These are phyloP conservation scores for Promerops cafer DNA, from an alignment of 2,113 vertebrate genomes.

Conservation along the genomic window DNA sequence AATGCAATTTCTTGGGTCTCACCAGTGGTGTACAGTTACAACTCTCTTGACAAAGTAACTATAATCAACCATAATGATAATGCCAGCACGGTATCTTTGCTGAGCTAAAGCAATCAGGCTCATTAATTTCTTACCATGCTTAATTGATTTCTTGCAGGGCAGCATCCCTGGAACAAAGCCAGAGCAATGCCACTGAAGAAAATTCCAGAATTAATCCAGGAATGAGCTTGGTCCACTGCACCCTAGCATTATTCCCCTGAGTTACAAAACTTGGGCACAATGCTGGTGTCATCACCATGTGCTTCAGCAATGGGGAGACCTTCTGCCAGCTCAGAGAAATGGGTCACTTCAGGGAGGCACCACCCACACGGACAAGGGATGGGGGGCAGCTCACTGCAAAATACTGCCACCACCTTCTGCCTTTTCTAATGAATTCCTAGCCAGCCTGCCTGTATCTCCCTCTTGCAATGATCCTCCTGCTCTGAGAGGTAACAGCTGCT, in stretches of 20 bases:
- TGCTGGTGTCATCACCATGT: fast-evolving
- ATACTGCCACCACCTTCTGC: neutral
- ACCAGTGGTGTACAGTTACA: neutral
- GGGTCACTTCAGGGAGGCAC: neutral
- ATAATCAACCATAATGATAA: neutral
- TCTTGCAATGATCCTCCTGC: neutral
- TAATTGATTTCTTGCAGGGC: neutral
- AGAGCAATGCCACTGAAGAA: neutral
- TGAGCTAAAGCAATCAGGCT: neutral
- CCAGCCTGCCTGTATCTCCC: neutral
- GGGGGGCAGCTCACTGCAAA: neutral
- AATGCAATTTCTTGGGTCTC: neutral
- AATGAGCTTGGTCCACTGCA: neutral
- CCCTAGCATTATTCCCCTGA: fast-evolving
- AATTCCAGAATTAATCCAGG: neutral
- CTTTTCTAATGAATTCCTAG: conserved; percentile 25
- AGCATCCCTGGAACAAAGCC: neutral
- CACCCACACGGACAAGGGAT: fast-evolving
- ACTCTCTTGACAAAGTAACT: neutral
- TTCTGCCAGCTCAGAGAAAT: neutral
- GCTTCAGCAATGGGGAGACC: neutral
- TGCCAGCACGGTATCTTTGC: neutral
- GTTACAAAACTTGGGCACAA: too few species aligned
- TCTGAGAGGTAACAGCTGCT: neutral
- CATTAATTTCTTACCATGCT: neutral